Percentiles rank a stretch among this genome's conserved stretches.
Conservation (phyloP, 1,140 invertebrate genomes). For the Asbolus verrucosus region DNA sequence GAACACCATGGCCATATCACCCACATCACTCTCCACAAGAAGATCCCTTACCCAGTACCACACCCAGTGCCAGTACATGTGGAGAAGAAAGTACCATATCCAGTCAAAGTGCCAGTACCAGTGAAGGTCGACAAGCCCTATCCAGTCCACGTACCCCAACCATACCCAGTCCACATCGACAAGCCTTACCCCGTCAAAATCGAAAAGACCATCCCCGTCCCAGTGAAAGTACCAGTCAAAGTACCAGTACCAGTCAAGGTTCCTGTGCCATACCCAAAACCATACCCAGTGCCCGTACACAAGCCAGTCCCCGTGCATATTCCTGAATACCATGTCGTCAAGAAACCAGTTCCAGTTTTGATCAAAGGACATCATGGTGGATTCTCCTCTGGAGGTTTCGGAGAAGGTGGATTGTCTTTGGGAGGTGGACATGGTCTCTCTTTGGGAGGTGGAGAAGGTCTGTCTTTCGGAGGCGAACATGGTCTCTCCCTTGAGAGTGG, state of each 20-base stretch:
- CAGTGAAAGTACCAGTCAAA: constrained; percentile 69
- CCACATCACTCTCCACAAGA: constrained; percentile 57
- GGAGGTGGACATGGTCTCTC: constrained; percentile 46
- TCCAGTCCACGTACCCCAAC: constrained; percentile 53
- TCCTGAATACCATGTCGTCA: constrained; percentile 67
- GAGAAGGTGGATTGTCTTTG: constrained; percentile 48
- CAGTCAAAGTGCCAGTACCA: constrained; percentile 60
- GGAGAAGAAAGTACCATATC: constrained; percentile 54
- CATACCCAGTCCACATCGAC: constrained; percentile 62
- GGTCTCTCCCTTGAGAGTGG: constrained; percentile 30
- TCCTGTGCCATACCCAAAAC: constrained; percentile 64
- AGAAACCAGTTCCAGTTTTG: constrained; percentile 71
- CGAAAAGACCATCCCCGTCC: constrained; percentile 66
- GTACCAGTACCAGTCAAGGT: constrained; percentile 68
- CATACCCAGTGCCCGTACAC: constrained; percentile 60
- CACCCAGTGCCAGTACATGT: constrained; percentile 60
- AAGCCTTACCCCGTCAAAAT: constrained; percentile 68
- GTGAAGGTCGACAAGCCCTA: constrained; percentile 50
- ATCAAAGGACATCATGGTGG: constrained; percentile 58
- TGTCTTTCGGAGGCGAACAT: constrained; percentile 39
- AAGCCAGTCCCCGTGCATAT: constrained; percentile 64
- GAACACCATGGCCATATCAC: constrained; percentile 52
- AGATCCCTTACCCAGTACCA: constrained; percentile 57
- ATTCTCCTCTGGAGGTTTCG: constrained; percentile 53
- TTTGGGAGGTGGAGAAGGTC: constrained; percentile 35